Percentiles rank a stretch among this genome's conserved stretches.
phyloP scores from a whole-genome alignment of 2,888 invertebrate genomes.

The Eremobia ochroleuca region DNA sequence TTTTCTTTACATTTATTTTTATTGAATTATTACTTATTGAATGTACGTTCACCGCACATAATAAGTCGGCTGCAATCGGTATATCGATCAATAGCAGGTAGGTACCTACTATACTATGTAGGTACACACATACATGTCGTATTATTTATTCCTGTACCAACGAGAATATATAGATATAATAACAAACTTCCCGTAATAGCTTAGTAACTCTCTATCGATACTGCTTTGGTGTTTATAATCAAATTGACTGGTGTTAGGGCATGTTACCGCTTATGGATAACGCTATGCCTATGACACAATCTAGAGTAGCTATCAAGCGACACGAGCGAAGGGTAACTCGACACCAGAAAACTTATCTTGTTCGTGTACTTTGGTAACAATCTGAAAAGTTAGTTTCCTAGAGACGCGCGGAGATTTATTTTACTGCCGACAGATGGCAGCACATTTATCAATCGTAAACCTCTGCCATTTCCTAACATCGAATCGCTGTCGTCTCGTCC shows the following conservation, averaged over 20 bases:
- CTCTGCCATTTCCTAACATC: too few relatives aligned
- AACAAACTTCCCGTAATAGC: conserved; percentile 4
- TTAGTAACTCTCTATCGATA: conserved; percentile 27
- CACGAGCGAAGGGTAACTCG: neutral
- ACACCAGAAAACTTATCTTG: too few relatives aligned
- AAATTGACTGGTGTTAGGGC: conserved; percentile 13
- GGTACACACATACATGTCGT: neutral
- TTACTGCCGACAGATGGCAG: neutral
- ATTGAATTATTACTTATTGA: too few relatives aligned
- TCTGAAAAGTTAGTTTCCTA: neutral
- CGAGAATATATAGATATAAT: neutral
- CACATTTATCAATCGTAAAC: too few relatives aligned
- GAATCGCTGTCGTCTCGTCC: too few relatives aligned
- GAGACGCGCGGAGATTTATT: neutral
- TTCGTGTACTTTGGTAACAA: too few relatives aligned
- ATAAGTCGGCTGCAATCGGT: too few relatives aligned
- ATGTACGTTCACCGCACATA: too few relatives aligned
- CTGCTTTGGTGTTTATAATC: conserved; percentile 23
- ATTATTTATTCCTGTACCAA: neutral
- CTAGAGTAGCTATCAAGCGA: neutral
- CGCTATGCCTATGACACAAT: neutral
- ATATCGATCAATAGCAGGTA: too few relatives aligned
- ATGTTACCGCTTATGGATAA: neutral
- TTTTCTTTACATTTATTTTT: too few relatives aligned
- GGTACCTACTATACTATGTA: neutral